Conservation (phyloP, 2,888 invertebrate species). For the Nemapogon koenigi region DNA sequence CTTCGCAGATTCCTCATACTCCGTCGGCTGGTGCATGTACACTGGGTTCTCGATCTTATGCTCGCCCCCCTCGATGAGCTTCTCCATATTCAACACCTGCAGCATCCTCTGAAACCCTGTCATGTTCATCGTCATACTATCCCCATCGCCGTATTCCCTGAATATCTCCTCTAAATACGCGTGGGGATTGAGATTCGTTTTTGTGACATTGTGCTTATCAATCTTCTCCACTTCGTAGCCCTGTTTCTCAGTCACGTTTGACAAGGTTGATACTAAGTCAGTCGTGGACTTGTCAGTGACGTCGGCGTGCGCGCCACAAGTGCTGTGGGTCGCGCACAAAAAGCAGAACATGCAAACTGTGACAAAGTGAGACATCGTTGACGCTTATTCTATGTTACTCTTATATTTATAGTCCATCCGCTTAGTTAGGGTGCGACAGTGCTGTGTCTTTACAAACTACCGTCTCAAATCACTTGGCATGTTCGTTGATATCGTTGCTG, state of each 20-base stretch:
- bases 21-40: constrained; percentile 29
- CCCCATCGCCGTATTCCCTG: constrained; percentile 69
- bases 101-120: constrained; percentile 75
- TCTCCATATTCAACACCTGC: constrained; percentile 61
- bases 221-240: constrained; percentile 5
- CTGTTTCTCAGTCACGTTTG: constrained; percentile 13
- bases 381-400: constrained; percentile 13
- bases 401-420: too few relatives aligned
- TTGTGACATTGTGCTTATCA: not conserved
- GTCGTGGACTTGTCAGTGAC: too few relatives aligned
- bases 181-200: constrained; percentile 46
- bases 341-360: constrained; percentile 86
- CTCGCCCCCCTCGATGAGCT: constrained; percentile 49
- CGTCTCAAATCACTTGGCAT: too few relatives aligned
- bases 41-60: constrained; percentile 28
- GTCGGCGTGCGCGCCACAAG: constrained; percentile 75
- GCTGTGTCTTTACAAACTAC: too few relatives aligned
- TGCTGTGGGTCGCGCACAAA: constrained; percentile 77
- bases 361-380: constrained; percentile 66
- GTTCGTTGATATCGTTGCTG: too few relatives aligned
- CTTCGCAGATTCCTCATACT: constrained; percentile 41
- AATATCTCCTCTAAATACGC: constrained; percentile 73
- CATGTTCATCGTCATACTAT: constrained; percentile 67
- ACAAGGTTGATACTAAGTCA: constrained; percentile 8
- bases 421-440: too few relatives aligned